Percentiles rank a stretch among this genome's conserved stretches.
Evolutionary conservation across 1,140 invertebrate species (phyloP).

Genomic region (Brachionus plicatilis): DNA sequence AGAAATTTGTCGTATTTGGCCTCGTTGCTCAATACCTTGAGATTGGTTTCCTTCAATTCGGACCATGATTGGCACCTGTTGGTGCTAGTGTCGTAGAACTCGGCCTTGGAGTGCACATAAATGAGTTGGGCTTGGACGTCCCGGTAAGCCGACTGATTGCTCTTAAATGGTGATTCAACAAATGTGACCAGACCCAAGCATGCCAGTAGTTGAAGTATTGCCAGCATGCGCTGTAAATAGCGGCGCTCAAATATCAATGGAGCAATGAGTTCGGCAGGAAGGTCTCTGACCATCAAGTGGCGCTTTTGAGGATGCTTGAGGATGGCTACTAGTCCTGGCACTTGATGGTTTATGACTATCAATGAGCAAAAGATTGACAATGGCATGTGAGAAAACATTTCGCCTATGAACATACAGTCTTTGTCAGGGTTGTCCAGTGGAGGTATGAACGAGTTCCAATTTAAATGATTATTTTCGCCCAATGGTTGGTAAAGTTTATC

Average conservation of each 20-base stretch:
- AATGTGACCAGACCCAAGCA: constrained; percentile 14
- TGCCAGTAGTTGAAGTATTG: neutral
- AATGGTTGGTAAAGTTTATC: neutral
- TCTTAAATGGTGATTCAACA: neutral
- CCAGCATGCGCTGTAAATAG: constrained; percentile 12
- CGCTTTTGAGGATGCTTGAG: constrained; percentile 6
- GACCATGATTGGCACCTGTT: neutral
- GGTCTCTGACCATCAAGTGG: constrained; percentile 8
- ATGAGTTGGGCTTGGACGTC: constrained; percentile 28
- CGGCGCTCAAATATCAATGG: constrained; percentile 11
- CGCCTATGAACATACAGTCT: constrained; percentile 23
- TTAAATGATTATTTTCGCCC: neutral
- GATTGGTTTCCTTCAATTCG: neutral
- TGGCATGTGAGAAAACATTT: constrained; percentile 30
- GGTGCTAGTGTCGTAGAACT: neutral
- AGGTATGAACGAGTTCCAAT: constrained; percentile 35
- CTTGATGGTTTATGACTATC: constrained; percentile 25
- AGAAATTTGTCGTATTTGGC: neutral
- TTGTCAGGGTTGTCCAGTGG: neutral
- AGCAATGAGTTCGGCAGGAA: constrained; percentile 1
- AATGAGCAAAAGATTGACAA: constrained; percentile 16
- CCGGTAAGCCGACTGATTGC: neutral
- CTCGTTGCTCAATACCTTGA: neutral
- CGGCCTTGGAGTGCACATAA: constrained; percentile 21
- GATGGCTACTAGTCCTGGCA: constrained; percentile 18